phyloP scores from a whole-genome alignment of 2,113 vertebrate species.

The Xerus inauris region DNA sequence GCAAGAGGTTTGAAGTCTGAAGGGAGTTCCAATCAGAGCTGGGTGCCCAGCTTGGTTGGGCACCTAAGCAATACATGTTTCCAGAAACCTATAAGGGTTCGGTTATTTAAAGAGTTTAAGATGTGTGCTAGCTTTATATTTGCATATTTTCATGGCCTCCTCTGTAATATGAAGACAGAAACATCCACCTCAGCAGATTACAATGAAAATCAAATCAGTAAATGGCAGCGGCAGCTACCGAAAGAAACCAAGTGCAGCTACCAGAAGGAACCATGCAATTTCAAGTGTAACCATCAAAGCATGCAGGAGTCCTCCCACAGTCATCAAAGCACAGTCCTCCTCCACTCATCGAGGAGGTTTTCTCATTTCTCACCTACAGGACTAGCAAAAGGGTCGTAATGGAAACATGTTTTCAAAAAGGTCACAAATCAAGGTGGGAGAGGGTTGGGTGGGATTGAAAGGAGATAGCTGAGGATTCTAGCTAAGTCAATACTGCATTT shows the following conservation, averaged over 20 bases:
- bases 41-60: not conserved
- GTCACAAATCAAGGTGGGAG: not conserved
- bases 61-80: not conserved
- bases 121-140: not conserved
- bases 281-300: not conserved
- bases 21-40: not conserved
- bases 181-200: not conserved
- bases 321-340: no score
- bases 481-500: not conserved
- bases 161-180: not conserved
- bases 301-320: fast-evolving
- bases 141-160: not conserved
- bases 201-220: not conserved
- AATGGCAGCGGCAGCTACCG: not conserved
- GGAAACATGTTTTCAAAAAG: not conserved
- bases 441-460: not conserved
- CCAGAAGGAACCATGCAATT: not conserved
- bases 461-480: not conserved
- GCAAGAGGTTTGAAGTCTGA: not conserved
- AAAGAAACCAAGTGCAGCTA: not conserved
- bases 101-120: not conserved
- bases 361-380: not conserved
- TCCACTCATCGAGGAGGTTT: no score
- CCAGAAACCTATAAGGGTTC: not conserved
- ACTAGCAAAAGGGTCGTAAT: not conserved